phyloP scores from a whole-genome alignment of 2,113 vertebrate species.

The Chiloscyllium plagiosum region DNA sequence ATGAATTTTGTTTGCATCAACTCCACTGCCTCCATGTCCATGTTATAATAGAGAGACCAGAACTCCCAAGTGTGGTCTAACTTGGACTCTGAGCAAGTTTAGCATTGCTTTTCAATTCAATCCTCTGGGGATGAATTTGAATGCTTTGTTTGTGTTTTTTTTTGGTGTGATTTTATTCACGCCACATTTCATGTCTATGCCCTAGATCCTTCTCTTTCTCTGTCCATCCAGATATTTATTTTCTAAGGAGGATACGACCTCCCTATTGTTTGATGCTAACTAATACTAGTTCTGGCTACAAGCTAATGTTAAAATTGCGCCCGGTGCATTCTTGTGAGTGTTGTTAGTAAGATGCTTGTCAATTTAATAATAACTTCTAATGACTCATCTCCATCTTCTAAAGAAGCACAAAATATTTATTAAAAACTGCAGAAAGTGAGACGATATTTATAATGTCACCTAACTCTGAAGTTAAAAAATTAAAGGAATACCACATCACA shows the following conservation, averaged over 20 bases:
- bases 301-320: background rate
- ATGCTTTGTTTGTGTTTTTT: background rate
- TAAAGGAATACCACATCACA: background rate
- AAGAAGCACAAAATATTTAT: background rate
- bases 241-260: background rate
- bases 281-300: background rate
- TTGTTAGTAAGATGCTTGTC: background rate
- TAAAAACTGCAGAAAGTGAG: background rate
- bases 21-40: background rate
- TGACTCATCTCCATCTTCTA: background rate
- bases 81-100: background rate
- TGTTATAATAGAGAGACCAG: background rate
- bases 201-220: background rate
- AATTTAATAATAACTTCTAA: background rate
- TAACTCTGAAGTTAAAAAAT: background rate
- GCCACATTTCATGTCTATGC: background rate
- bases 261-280: background rate
- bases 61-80: background rate
- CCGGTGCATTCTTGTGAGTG: conserved; percentile 7
- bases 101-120: background rate
- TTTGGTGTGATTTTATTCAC: background rate
- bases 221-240: background rate
- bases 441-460: background rate
- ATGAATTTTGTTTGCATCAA: background rate
- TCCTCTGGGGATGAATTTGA: background rate